Percentiles rank a stretch among this genome's conserved stretches.
Conservation (phyloP, 2,113 vertebrate species). For the Dicentrarchus labrax region DNA sequence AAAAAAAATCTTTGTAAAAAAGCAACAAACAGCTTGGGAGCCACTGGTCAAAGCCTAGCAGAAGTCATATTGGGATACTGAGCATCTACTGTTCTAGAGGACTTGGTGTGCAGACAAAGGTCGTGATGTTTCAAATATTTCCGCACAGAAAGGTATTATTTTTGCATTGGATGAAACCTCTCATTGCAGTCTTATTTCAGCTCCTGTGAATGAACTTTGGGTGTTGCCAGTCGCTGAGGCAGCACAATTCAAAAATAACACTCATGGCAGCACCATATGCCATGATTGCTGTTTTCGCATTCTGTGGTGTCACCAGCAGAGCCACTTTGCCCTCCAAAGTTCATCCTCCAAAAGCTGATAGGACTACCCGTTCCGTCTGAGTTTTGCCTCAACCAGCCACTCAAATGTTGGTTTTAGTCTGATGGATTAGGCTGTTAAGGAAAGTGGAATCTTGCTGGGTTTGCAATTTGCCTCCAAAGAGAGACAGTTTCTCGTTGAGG, state of each 20-base stretch:
- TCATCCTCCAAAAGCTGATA: conserved; percentile 53
- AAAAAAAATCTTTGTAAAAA: neutral
- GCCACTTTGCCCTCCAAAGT: conserved; percentile 53
- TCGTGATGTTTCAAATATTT: conserved; percentile 37
- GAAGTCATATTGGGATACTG: neutral
- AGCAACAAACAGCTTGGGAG: neutral
- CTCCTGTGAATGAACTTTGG: conserved; percentile 52
- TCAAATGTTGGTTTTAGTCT: conserved; percentile 58
- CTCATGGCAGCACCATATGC: conserved; percentile 53
- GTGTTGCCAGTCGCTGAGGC: conserved; percentile 52
- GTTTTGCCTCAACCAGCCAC: conserved; percentile 51
- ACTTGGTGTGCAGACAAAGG: conserved; percentile 2
- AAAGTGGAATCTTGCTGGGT: conserved; percentile 32
- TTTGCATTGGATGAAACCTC: conserved; percentile 41
- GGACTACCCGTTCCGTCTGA: conserved; percentile 37
- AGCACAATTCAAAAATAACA: conserved; percentile 71
- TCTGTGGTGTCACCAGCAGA: conserved; percentile 74
- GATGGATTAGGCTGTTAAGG: conserved; percentile 37
- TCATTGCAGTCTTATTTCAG: conserved; percentile 63
- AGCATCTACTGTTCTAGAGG: neutral
- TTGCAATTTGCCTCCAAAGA: conserved; percentile 42
- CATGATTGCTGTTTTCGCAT: conserved; percentile 77
- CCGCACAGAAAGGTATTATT: conserved; percentile 30
- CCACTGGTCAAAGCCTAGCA: neutral
- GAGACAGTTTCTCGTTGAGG: conserved; percentile 40